These are phyloP conservation scores for Diadophis punctatus DNA, from an alignment of 2,113 vertebrate species.

Conservation along the genomic window DNA sequence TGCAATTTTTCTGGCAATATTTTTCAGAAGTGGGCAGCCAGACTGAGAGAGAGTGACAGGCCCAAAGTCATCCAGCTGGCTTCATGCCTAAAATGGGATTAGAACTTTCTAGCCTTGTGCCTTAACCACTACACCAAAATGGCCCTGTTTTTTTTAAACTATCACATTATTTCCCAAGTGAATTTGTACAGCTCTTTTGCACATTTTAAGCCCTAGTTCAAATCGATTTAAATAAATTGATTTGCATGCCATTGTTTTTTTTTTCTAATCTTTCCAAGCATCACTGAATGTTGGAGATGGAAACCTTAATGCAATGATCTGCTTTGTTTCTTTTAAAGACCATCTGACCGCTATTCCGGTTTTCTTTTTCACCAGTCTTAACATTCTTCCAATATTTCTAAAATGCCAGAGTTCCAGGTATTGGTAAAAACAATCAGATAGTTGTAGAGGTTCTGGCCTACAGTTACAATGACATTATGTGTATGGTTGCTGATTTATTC, in stretches of 20 bases:
- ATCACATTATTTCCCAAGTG: neutral
- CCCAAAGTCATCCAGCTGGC: neutral
- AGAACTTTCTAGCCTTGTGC: neutral
- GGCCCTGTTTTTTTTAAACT: neutral
- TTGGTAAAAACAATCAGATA: constrained; percentile 71
- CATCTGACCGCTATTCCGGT: constrained; percentile 54
- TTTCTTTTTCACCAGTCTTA: neutral
- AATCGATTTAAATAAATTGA: neutral
- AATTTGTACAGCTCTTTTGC: neutral
- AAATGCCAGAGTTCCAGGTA: constrained; percentile 59
- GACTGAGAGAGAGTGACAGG: neutral
- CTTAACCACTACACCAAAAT: neutral
- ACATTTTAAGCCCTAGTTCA: neutral
- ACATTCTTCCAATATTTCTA: constrained; percentile 55
- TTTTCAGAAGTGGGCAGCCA: neutral
- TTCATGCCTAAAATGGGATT: neutral
- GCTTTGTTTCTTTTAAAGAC: constrained; percentile 31
- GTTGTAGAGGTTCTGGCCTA: constrained; percentile 60
- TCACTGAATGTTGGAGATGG: neutral
- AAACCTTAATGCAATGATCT: constrained; percentile 55
- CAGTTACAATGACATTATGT: constrained; percentile 55
- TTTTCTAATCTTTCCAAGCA: neutral
- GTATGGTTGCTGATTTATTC: constrained; percentile 79
- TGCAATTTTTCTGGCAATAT: neutral
- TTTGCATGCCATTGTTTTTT: neutral